Conservation (phyloP, 2,113 vertebrate species). For the Mormoops blainvillei region DNA sequence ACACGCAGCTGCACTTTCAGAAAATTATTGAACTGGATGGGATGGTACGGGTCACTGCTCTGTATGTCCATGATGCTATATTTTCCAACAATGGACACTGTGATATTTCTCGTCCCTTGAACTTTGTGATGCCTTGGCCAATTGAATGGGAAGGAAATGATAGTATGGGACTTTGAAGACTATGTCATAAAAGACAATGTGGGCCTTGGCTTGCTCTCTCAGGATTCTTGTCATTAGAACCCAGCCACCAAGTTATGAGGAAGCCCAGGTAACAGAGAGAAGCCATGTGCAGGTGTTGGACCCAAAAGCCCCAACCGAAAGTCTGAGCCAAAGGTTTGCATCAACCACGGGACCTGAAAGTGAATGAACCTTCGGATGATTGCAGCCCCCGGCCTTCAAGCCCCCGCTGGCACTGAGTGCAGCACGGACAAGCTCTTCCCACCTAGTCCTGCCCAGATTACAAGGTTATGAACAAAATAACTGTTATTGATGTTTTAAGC, state of each 20-base stretch:
- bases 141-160: neutral
- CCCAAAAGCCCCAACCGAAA: neutral
- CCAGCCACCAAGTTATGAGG: neutral
- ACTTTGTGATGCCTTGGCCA: neutral
- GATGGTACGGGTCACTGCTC: neutral
- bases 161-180: neutral
- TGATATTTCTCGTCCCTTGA: neutral
- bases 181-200: neutral
- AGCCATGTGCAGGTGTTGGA: neutral
- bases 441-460: neutral
- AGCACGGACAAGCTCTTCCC: neutral
- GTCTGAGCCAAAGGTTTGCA: neutral
- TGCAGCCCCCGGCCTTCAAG: neutral
- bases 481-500: neutral
- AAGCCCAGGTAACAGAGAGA: neutral
- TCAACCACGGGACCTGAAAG: neutral
- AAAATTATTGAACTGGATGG: neutral
- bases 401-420: neutral
- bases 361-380: neutral
- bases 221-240: neutral
- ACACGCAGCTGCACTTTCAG: neutral
- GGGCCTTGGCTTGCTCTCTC: neutral
- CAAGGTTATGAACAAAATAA: neutral
- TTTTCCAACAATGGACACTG: neutral
- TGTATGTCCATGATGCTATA: neutral